Base-by-base conservation (phyloP, 2,113 vertebrate genomes). In the Coturnix japonica region DNA sequence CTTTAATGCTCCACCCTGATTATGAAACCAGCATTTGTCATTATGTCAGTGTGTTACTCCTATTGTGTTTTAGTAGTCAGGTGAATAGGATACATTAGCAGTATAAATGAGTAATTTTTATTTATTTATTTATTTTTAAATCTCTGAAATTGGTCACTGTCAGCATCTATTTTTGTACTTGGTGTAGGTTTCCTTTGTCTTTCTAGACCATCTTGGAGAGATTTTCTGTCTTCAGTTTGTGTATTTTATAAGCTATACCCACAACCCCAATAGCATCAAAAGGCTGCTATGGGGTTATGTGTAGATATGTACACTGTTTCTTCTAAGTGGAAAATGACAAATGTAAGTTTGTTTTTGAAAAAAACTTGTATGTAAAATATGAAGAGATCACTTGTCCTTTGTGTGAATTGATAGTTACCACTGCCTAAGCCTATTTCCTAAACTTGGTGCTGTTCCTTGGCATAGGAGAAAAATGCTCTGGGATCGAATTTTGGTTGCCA, bases 1-100 rank as follows among this genome's bases (percentile, higher is more conserved):
- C 81, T 95, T 90, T 43, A 16, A 23, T 72, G 60, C 96, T 94
- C 96, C 96, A 93, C 96, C 94, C 94, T 92, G 79, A 88, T 97
- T 93, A 84, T 84, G 93, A 91, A 96, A 96, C 72, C 57, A 16
- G 31, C 47, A n/a, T 90, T 90, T 93, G 93, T 93, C 80, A 44
- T 66, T 96, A 93, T 95, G 92, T 93, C 94, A 94, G 56, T 85
- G 77, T 30, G 44, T 64, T 91, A 74, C 47, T 87, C 78, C 71
- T 81, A 47, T 2, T 93, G 72, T 93, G 25, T 56, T 80, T 79
- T 82, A 54, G 1, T 81, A 49, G 46, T 81, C 72, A 73, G 53
- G 90, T n/a, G 46, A 89, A 79, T 59, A 76, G n/a, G 47, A 26
- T n/a, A 43, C 53, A 66, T 91, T 13, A 67, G 25, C 33, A 79